These are phyloP conservation scores for Drosophila sproati DNA, from an alignment of 1,140 invertebrate genomes.

Conservation along the genomic window DNA sequence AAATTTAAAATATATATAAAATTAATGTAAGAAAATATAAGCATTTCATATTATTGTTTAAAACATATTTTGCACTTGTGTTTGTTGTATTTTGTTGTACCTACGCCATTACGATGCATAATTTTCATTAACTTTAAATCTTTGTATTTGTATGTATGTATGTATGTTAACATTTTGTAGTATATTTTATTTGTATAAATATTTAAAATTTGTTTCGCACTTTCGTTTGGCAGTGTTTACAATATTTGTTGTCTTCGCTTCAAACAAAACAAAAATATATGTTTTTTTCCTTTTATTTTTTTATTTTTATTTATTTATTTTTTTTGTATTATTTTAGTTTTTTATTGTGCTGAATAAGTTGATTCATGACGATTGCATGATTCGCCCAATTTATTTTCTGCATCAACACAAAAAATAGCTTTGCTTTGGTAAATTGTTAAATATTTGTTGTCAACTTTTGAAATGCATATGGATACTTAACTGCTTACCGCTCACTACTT, in stretches of 20 bases:
- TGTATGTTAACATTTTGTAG: conserved; percentile 40
- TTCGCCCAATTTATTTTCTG: conserved; percentile 34
- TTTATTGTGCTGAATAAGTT: conserved; percentile 29
- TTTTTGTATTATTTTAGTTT: too few relatives aligned
- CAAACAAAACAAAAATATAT: conserved; percentile 59
- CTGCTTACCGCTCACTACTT: conserved; percentile 39
- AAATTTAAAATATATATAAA: conserved; percentile 64
- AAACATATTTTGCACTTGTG: conserved; percentile 83
- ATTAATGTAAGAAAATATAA: conserved; percentile 44
- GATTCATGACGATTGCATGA: conserved; percentile 26
- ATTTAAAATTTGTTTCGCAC: conserved; percentile 37
- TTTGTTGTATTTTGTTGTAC: conserved; percentile 55
- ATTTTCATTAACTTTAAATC: conserved; percentile 44
- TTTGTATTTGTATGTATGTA: conserved; percentile 34
- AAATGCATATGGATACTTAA: conserved; percentile 57
- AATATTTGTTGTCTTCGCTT: conserved; percentile 42
- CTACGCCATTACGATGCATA: conserved; percentile 27
- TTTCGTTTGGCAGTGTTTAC: conserved; percentile 79
- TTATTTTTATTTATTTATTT: too few relatives aligned
- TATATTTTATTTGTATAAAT: conserved; percentile 21
- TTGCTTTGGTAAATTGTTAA: conserved; percentile 79
- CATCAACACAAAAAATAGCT: conserved; percentile 52
- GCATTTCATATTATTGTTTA: conserved; percentile 64
- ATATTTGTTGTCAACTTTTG: conserved; percentile 53
- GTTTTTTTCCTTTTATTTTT: conserved; percentile 4